Conservation (phyloP, 2,113 vertebrate genomes). For the Glaucidium brasilianum region DNA sequence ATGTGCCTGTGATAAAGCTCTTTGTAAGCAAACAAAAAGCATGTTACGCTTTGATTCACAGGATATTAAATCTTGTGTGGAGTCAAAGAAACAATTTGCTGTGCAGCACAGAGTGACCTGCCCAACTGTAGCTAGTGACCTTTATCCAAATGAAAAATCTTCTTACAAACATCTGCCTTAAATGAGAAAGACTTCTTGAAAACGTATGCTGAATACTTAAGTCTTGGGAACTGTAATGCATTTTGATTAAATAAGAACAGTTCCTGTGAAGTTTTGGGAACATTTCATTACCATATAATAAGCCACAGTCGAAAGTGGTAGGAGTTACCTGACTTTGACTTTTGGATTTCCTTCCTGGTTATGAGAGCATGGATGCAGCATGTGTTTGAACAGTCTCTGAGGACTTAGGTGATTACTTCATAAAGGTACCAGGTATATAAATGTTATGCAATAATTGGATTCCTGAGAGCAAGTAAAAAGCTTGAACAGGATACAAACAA, state of each 20-base stretch:
- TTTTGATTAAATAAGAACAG: not conserved
- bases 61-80: slow-evolving; percentile 49
- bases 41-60: slow-evolving; percentile 10
- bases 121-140: not conserved
- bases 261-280: not conserved
- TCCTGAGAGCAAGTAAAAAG: not conserved
- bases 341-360: not conserved
- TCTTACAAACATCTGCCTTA: not conserved
- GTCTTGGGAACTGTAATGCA: not conserved
- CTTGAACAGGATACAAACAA: not conserved
- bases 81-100: slow-evolving; percentile 36
- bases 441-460: not conserved
- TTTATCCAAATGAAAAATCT: slow-evolving; percentile 26
- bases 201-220: not conserved
- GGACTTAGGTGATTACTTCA: not conserved
- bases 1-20: not conserved
- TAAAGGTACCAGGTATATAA: not conserved
- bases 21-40: slow-evolving; percentile 19
- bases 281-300: not conserved
- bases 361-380: accelerated
- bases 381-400: not conserved
- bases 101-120: slow-evolving; percentile 2
- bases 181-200: not conserved
- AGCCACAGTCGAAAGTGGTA: not conserved
- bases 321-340: not conserved